A percentile compares a stretch with the other conserved stretches of the same genome.
Evolutionary conservation across 2,888 invertebrate species (phyloP).

Genomic region (Tipula unca): DNA sequence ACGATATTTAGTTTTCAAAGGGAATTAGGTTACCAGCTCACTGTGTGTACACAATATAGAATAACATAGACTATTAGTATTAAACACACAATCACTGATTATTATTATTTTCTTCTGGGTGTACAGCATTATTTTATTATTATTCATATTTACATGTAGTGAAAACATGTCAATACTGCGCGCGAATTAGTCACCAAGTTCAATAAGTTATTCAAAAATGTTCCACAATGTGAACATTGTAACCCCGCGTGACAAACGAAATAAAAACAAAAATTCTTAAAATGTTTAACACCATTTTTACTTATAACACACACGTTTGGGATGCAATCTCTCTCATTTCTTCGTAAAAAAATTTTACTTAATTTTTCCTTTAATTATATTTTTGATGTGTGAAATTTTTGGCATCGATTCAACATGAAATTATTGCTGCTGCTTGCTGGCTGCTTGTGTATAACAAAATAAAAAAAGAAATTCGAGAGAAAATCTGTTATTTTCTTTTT

Average conservation of each 20-base stretch:
- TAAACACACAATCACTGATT: not conserved
- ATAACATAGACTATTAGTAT: not conserved
- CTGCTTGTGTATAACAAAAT: not conserved
- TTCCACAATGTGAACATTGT: not conserved
- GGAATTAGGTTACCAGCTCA: not conserved
- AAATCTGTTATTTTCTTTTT: not conserved
- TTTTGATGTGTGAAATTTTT: not conserved
- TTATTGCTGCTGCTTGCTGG: not conserved
- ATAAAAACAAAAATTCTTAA: not conserved
- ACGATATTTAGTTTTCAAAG: constrained; percentile 19
- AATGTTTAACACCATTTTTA: not conserved
- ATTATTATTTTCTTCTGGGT: not conserved
- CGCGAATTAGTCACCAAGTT: not conserved
- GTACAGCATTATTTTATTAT: not conserved
- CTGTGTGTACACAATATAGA: not conserved
- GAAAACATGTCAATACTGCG: not conserved
- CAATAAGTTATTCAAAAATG: not conserved
- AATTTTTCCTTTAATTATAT: not conserved
- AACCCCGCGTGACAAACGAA: not conserved
- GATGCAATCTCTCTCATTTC: not conserved
- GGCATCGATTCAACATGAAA: not conserved
- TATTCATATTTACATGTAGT: not conserved
- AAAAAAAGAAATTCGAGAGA: not conserved
- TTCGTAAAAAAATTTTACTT: not conserved
- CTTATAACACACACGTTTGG: not conserved